phyloP scores from a whole-genome alignment of 2,797 vertebrate genomes.

The Limosa lapponica region DNA sequence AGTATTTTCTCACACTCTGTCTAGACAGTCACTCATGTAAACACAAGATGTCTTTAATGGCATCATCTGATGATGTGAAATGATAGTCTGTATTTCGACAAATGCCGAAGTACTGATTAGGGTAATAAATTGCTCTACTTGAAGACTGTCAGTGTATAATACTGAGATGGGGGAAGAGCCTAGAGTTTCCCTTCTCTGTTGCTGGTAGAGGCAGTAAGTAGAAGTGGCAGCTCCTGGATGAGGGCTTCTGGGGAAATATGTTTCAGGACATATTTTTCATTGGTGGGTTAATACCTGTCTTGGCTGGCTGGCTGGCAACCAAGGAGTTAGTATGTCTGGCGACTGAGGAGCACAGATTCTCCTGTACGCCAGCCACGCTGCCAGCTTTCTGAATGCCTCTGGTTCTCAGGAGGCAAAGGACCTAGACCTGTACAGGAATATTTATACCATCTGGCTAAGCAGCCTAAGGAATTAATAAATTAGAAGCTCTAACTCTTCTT shows the following conservation, averaged over 20 bases:
- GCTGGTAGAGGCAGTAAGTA: not conserved
- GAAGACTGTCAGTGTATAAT: not conserved
- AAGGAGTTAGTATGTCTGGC: not conserved
- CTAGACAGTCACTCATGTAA: conserved; percentile 32
- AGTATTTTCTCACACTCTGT: conserved; percentile 26
- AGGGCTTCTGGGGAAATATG: not conserved
- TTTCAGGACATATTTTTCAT: not conserved
- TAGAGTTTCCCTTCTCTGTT: not conserved
- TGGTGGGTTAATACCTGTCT: not conserved
- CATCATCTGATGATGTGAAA: conserved; percentile 35
- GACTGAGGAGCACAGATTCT: not conserved
- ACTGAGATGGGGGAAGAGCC: not conserved
- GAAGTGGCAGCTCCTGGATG: not conserved
- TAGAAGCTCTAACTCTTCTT: not conserved
- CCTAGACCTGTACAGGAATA: not conserved
- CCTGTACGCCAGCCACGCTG: rapidly evolving
- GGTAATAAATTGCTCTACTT: not conserved
- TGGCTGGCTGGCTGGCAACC: not conserved
- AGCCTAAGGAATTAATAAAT: not conserved
- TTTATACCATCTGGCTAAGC: not conserved
- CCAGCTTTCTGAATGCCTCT: not conserved
- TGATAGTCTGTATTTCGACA: not conserved
- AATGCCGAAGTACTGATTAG: not conserved
- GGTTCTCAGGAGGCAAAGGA: not conserved
- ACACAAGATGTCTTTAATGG: conserved; percentile 37